These are phyloP conservation scores for Eulimnadia texana DNA, from an alignment of 1,140 invertebrate genomes.

Conservation along the genomic window DNA sequence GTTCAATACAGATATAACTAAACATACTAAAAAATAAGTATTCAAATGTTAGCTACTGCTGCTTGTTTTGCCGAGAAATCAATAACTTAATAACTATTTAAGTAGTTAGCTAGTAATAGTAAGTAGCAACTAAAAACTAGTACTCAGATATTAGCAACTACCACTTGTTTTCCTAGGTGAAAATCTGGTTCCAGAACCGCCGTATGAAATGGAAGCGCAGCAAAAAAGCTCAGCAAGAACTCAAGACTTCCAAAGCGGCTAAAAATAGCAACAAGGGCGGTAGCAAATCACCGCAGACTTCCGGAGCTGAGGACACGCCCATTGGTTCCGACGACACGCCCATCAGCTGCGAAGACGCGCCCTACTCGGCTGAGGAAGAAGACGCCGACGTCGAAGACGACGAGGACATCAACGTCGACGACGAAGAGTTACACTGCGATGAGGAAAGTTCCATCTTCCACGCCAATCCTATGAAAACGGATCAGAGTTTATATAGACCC, in stretches of 20 bases:
- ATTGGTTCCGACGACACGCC: not conserved
- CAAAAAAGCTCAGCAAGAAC: slow-evolving; percentile 78
- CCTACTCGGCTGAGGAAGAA: slow-evolving; percentile 2
- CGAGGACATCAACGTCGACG: slow-evolving; percentile 11
- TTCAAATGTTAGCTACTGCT: too few relatives aligned
- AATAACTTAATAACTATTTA: too few relatives aligned
- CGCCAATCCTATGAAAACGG: slow-evolving; percentile 6
- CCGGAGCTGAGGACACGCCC: not conserved
- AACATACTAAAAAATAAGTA: too few relatives aligned
- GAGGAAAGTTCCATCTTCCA: slow-evolving; percentile 4
- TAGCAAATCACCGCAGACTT: not conserved
- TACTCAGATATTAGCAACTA: too few relatives aligned
- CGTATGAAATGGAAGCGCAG: slow-evolving; percentile 92
- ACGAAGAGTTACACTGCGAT: slow-evolving; percentile 10
- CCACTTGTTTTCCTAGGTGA: slow-evolving; percentile 68
- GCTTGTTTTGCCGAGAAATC: too few relatives aligned
- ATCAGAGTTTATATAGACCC: slow-evolving; percentile 9
- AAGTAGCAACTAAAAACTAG: too few relatives aligned
- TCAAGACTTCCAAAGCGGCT: not conserved
- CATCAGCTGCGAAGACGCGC: not conserved
- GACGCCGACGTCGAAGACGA: slow-evolving; percentile 8
- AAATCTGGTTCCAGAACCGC: slow-evolving; percentile 92
- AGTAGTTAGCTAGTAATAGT: too few relatives aligned
- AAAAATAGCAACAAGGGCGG: not conserved
- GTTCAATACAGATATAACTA: too few relatives aligned